Evolutionary conservation across 2,888 invertebrate genomes (phyloP), one percentile per base, ranked within the genome.

Genomic region (Drosophila ochracea): DNA sequence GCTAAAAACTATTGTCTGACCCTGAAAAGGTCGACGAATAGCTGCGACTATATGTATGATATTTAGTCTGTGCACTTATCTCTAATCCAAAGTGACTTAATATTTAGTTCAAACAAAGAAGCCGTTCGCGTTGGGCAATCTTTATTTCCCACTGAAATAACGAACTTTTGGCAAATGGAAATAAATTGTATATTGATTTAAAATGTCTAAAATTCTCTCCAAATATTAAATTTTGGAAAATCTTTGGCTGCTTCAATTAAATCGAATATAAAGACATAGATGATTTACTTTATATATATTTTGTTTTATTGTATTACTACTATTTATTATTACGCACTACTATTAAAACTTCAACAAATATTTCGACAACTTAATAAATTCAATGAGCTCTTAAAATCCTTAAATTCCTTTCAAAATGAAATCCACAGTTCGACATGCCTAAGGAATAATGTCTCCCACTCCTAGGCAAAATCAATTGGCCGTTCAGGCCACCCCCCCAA

Each of bases 1-100:
- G 39, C 50, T 60, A 6, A 11, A 50, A 39, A 47, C 47, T 58
- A 30, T 39, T 19, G 19, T 21, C 25, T 53, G 62, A 58, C 53
- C 58, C 47, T 70, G 62, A 49, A 55, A 43, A 60, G 33, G 41
- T 70, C 30, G 39, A 28, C n/a, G 28, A 35, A 67, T 68, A 33
- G 19, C 31, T 11, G 11, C 16, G 16, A 5, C 3, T 35, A 9
- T 13, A 0, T 5, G 1, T 4, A 25, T 25, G 2, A 19, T 35
- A 25, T 16, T 25, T 35, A 7, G 13, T 21, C 21, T 43, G n/a
- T 43, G 2, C 2, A 5, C 5, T 47, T 4, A 47, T 21, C 21
- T 21, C 4, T 25, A 25, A 47, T 21, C 13, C 47, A 13, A 43
- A 43, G 21, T 7, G 11, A 21, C 13, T 21, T 7, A 3, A 47